A percentile compares a stretch with the other conserved stretches of the same genome.
These are phyloP conservation scores for Luffia ferchaultella DNA, from an alignment of 2,888 invertebrate species.

Conservation along the genomic window DNA sequence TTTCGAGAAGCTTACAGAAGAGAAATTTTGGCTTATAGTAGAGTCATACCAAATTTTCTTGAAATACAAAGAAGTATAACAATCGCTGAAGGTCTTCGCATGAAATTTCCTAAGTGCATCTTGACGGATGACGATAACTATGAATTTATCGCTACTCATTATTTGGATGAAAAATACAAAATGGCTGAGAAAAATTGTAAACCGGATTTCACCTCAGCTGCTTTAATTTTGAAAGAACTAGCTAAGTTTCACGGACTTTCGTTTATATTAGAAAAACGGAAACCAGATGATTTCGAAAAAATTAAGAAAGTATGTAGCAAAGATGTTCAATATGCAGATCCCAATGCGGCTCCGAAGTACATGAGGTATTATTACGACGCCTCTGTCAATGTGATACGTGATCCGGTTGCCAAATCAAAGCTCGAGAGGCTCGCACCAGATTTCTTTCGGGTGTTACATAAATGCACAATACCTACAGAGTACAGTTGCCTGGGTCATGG, in stretches of 20 bases:
- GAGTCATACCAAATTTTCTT: constrained; percentile 28
- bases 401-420: constrained; percentile 25
- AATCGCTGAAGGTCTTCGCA: constrained; percentile 38
- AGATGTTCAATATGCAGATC: constrained; percentile 35
- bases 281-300: constrained; percentile 26
- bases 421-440: constrained; percentile 26
- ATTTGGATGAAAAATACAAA: constrained; percentile 19
- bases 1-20: constrained; percentile 34
- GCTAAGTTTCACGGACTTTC: constrained; percentile 43
- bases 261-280: constrained; percentile 28
- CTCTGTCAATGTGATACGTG: constrained; percentile 31
- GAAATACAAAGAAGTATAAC: constrained; percentile 30
- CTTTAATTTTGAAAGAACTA: constrained; percentile 35
- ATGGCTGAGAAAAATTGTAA: constrained; percentile 28
- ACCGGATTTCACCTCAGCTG: constrained; percentile 28
- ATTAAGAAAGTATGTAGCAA: constrained; percentile 25
- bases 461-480: constrained; percentile 25
- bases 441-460: constrained; percentile 29
- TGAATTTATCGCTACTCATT: constrained; percentile 23
- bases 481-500: constrained; percentile 39
- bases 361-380: constrained; percentile 32
- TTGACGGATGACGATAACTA: constrained; percentile 31
- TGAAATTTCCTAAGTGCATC: constrained; percentile 39
- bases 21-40: constrained; percentile 28
- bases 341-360: constrained; percentile 25